A percentile compares a stretch with the other conserved stretches of the same genome.
These are phyloP conservation scores for Phyllostomus discolor DNA, from an alignment of 2,113 vertebrate species.

Conservation along the genomic window DNA sequence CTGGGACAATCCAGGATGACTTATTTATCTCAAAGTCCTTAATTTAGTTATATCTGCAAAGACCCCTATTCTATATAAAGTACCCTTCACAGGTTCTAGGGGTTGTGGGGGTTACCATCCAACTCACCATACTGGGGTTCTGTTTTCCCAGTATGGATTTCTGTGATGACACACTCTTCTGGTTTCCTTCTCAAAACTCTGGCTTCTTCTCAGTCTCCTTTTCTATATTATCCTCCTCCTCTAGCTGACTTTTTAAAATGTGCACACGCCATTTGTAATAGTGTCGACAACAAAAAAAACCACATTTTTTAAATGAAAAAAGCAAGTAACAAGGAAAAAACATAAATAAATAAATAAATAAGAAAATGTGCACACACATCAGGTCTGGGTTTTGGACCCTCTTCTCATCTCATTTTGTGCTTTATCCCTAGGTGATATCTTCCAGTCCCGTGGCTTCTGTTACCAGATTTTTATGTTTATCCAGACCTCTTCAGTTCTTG, in stretches of 20 bases:
- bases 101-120: not conserved
- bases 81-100: not conserved
- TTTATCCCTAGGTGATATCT: not conserved
- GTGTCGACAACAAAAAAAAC: too few relatives aligned
- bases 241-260: not conserved
- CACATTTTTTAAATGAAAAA: too few relatives aligned
- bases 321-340: too few relatives aligned
- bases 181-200: not conserved
- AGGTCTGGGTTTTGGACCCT: not conserved
- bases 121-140: not conserved
- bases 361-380: not conserved
- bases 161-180: not conserved
- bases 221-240: not conserved
- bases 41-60: slow-evolving; percentile 17
- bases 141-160: not conserved
- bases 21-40: not conserved
- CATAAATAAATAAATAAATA: too few relatives aligned
- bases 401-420: not conserved
- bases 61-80: not conserved
- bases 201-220: not conserved
- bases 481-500: not conserved
- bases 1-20: not conserved
- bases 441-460: not conserved
- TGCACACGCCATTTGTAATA: not conserved
- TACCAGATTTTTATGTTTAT: slow-evolving; percentile 19